Evolutionary conservation across 2,888 invertebrate genomes (phyloP).

Genomic region (Eubasilissa splendida): DNA sequence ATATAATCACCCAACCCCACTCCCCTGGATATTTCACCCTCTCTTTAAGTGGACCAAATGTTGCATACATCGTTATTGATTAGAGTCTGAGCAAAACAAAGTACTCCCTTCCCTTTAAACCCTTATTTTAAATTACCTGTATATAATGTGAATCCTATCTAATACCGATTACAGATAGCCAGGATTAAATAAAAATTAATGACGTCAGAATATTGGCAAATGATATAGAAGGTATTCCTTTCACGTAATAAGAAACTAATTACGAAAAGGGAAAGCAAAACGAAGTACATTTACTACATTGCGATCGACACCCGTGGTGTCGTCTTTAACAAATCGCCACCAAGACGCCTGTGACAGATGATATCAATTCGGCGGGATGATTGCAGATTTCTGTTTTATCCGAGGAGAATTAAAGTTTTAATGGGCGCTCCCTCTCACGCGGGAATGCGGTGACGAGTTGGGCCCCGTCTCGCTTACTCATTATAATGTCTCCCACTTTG

Average conservation of each 20-base stretch:
- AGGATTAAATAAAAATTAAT: neutral
- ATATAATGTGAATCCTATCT: neutral
- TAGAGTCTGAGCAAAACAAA: neutral
- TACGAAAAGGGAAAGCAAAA: no score
- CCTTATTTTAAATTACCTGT: neutral
- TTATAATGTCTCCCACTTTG: conserved; percentile 25
- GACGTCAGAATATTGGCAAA: no score
- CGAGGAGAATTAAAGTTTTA: conserved; percentile 32
- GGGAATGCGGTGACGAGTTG: neutral
- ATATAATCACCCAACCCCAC: no score
- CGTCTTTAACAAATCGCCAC: conserved; percentile 51
- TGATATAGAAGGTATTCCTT: no score
- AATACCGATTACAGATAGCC: neutral
- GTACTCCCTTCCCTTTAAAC: neutral
- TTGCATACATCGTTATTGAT: neutral
- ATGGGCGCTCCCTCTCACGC: conserved; percentile 14
- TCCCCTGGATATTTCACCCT: no score
- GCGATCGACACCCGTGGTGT: neutral
- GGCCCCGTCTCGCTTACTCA: conserved; percentile 12
- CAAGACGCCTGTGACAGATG: conserved; percentile 51
- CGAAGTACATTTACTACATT: neutral
- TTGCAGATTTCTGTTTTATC: conserved; percentile 40
- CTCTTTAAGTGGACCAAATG: no score
- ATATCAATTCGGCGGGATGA: conserved; percentile 49
- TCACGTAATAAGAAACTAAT: no score